These are phyloP conservation scores for Melanargia galathea DNA, from an alignment of 2,888 invertebrate genomes.

Conservation along the genomic window DNA sequence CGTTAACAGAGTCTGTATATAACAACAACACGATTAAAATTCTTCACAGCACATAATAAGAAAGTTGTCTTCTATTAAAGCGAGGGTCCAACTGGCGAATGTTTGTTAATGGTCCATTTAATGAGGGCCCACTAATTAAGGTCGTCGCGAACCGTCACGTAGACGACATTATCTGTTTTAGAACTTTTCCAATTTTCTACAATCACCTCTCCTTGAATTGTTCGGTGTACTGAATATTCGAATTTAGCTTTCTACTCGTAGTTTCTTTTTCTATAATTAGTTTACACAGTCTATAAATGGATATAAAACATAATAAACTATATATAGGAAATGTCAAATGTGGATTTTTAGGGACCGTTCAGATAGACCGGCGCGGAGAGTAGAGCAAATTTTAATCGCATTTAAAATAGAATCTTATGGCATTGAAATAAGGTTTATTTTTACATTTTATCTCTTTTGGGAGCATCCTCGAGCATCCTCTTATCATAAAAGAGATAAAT, in stretches of 20 bases:
- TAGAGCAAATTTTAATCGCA: no score
- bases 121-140: constrained; percentile 70
- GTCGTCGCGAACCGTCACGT: constrained; percentile 54
- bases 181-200: constrained; percentile 77
- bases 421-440: no score
- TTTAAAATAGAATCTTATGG: no score
- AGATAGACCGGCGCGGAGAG: no score
- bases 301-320: no score
- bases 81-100: constrained; percentile 57
- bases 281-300: neutral
- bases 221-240: constrained; percentile 40
- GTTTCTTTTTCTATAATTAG: neutral
- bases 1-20: neutral
- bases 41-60: constrained; percentile 40
- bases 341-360: no score
- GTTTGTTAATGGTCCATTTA: constrained; percentile 65
- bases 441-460: no score
- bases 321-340: no score
- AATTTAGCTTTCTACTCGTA: constrained; percentile 28
- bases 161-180: constrained; percentile 54
- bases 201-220: constrained; percentile 58
- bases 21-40: constrained; percentile 34
- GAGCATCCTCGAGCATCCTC: no score
- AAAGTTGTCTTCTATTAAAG: constrained; percentile 63
- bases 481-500: no score